These are phyloP conservation scores for Datnioides undecimradiatus DNA, from an alignment of 2,113 vertebrate species.

Conservation along the genomic window DNA sequence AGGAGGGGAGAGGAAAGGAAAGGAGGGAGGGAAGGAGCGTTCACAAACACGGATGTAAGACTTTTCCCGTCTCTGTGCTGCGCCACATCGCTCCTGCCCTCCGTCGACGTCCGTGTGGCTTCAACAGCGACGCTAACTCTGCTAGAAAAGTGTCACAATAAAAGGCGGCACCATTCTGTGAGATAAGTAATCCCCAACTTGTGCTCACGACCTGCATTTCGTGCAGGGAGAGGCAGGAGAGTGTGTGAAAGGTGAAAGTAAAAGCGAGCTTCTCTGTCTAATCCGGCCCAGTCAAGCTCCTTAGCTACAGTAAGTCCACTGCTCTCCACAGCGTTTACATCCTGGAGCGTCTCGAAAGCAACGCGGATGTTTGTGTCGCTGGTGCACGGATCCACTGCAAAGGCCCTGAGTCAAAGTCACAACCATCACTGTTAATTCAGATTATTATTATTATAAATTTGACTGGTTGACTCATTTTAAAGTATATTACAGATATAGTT, in stretches of 20 bases:
- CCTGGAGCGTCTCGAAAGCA: conserved; percentile 48
- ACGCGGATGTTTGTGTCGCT: conserved; percentile 26
- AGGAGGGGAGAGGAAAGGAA: conserved; percentile 17
- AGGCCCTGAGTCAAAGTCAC: neutral
- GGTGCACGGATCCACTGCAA: conserved; percentile 24
- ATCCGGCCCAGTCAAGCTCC: conserved; percentile 27
- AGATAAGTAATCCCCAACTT: neutral
- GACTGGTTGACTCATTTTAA: neutral
- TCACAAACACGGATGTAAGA: conserved; percentile 58
- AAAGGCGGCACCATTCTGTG: neutral
- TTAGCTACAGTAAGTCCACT: conserved; percentile 16
- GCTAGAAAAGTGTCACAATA: neutral
- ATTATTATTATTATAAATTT: neutral
- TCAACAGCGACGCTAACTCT: conserved; percentile 5
- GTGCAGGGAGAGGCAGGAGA: neutral
- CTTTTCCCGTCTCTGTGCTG: conserved; percentile 37
- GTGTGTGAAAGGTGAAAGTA: conserved; percentile 33
- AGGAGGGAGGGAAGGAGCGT: conserved; percentile 51
- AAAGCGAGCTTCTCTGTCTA: conserved; percentile 33
- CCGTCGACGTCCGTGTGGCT: conserved; percentile 10
- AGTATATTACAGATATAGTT: neutral
- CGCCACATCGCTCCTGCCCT: conserved; percentile 18
- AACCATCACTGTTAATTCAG: neutral
- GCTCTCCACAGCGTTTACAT: conserved; percentile 36
- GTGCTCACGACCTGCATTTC: neutral